Percentiles rank a stretch among this genome's conserved stretches.
Evolutionary conservation across 1,140 invertebrate genomes (phyloP).

Genomic region (Psix sp.): DNA sequence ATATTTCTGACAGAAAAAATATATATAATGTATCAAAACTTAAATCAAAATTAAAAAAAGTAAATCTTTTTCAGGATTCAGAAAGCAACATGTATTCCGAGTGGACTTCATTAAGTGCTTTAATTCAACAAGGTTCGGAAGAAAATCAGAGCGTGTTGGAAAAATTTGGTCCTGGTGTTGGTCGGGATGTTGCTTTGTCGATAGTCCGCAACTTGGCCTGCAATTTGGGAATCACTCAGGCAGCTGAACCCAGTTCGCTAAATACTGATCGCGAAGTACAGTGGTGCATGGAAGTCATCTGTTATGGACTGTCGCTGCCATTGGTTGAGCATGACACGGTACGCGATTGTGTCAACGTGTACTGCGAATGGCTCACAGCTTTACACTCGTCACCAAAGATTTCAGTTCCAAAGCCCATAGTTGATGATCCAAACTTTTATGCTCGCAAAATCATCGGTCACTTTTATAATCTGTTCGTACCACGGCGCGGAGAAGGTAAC

Average conservation of each 20-base stretch:
- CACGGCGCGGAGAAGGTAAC: constrained; percentile 92
- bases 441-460: constrained; percentile 94
- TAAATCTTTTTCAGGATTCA: constrained; percentile 68
- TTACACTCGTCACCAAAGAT: constrained; percentile 88
- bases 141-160: constrained; percentile 89
- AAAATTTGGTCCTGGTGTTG: constrained; percentile 86
- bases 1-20: too few relatives aligned
- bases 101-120: constrained; percentile 87
- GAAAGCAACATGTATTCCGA: constrained; percentile 89
- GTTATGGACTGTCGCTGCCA: constrained; percentile 93
- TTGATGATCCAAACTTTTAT: constrained; percentile 94
- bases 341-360: constrained; percentile 96
- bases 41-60: constrained; percentile 30
- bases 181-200: constrained; percentile 88
- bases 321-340: constrained; percentile 94
- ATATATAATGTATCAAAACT: too few relatives aligned
- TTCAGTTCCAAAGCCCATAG: constrained; percentile 90
- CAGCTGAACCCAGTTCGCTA: constrained; percentile 85
- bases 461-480: constrained; percentile 96
- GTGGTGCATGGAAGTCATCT: constrained; percentile 96
- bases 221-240: constrained; percentile 86
- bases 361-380: constrained; percentile 96
- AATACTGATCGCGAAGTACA: constrained; percentile 89
- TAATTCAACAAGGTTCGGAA: constrained; percentile 82
- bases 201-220: constrained; percentile 88